Evolutionary conservation across 2,888 invertebrate species (phyloP).

Genomic region (Gryllus longicercus): DNA sequence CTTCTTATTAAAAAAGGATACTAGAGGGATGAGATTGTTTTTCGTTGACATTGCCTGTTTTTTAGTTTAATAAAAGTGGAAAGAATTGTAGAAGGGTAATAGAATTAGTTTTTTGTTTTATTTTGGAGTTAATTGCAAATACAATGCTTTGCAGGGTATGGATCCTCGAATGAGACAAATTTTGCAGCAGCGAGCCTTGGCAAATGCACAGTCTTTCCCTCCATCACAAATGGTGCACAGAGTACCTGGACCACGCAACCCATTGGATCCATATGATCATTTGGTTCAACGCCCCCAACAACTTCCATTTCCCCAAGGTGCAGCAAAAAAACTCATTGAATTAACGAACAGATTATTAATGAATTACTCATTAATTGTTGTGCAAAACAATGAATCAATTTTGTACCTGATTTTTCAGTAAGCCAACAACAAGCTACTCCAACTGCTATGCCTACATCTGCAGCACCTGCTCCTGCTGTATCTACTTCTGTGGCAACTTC

Average conservation of each 20-base stretch:
- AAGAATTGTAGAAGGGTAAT: background rate
- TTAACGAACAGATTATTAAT: background rate
- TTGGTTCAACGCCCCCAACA: constrained; percentile 45
- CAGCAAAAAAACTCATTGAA: background rate
- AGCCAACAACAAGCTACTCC: constrained; percentile 19
- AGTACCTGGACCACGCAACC: constrained; percentile 37
- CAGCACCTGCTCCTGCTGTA: constrained; percentile 26
- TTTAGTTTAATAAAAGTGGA: too few species aligned
- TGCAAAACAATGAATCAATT: background rate
- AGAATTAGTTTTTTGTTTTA: background rate
- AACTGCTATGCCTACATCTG: constrained; percentile 24
- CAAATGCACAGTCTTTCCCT: constrained; percentile 23
- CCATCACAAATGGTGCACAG: constrained; percentile 31
- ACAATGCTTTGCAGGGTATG: constrained; percentile 24
- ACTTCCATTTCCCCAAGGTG: constrained; percentile 29
- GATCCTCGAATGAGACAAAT: constrained; percentile 35
- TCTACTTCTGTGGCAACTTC: constrained; percentile 24
- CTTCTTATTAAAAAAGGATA: too few species aligned
- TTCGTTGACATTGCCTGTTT: too few species aligned
- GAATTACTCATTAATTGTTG: background rate
- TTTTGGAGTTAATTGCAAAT: background rate
- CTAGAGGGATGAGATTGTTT: too few species aligned
- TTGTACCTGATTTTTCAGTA: background rate
- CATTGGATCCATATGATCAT: constrained; percentile 49
- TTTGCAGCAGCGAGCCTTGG: constrained; percentile 27